Evolutionary conservation across 2,888 invertebrate species (phyloP).

Genomic region (Hecatera dysodea): DNA sequence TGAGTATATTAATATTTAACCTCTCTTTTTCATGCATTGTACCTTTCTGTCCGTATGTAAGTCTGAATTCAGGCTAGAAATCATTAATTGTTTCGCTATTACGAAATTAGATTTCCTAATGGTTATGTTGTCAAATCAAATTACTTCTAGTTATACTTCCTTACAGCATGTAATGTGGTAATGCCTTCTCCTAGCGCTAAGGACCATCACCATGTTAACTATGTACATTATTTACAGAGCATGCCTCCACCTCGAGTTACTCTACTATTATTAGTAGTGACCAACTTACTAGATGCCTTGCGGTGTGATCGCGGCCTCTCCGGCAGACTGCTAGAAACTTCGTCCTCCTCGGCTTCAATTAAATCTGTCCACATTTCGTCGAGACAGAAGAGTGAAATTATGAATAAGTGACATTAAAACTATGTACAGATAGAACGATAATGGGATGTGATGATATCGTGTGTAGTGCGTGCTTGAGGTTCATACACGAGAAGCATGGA

Average conservation of each 20-base stretch:
- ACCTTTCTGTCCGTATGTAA: constrained; percentile 14
- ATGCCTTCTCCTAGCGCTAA: constrained; percentile 36
- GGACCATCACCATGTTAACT: constrained; percentile 61
- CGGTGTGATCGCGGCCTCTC: constrained; percentile 86
- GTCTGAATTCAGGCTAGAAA: constrained; percentile 7
- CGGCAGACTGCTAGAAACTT: constrained; percentile 86
- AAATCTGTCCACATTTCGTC: constrained; percentile 86
- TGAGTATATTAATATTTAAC: constrained; percentile 50
- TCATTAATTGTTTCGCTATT: constrained; percentile 38
- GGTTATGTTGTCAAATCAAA: constrained; percentile 32
- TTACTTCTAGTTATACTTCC: constrained; percentile 31
- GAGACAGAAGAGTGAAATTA: constrained; percentile 67
- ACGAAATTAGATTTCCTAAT: constrained; percentile 36
- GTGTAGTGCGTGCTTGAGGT: constrained; percentile 70
- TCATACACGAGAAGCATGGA: constrained; percentile 77
- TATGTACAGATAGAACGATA: constrained; percentile 71
- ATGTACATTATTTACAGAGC: constrained; percentile 60
- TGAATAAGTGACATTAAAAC: constrained; percentile 72
- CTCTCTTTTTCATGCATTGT: constrained; percentile 39
- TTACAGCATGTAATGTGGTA: constrained; percentile 29
- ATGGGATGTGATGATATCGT: constrained; percentile 70
- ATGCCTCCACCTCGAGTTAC: constrained; percentile 64
- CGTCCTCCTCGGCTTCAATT: constrained; percentile 91
- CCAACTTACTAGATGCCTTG: constrained; percentile 91
- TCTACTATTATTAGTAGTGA: constrained; percentile 61